Conservation (phyloP, 1,140 invertebrate species). For the Drosophila funebris region DNA sequence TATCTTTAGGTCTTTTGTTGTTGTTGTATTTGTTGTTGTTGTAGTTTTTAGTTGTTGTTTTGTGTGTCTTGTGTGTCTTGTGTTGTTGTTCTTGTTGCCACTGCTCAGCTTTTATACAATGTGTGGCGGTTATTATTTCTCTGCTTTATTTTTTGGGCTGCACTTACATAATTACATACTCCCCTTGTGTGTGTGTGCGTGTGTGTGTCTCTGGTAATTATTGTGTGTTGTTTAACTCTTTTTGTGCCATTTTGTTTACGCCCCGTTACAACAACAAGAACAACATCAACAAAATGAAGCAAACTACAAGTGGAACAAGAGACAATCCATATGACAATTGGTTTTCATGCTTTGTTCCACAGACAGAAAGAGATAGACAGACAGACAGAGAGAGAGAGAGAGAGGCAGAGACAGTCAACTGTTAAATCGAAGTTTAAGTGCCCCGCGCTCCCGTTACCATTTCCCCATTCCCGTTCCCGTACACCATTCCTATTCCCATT, state of each 20-base stretch:
- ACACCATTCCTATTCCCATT: background rate
- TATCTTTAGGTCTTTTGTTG: constrained; percentile 33
- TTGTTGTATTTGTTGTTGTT: constrained; percentile 13
- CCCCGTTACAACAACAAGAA: constrained; percentile 35
- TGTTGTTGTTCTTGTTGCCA: background rate
- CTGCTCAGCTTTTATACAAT: constrained; percentile 12
- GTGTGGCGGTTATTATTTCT: constrained; percentile 1
- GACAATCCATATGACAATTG: constrained; percentile 43
- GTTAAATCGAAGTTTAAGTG: constrained; percentile 75
- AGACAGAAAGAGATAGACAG: background rate
- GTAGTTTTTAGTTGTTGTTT: background rate
- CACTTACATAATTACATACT: constrained; percentile 60
- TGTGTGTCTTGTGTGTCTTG: too few species aligned
- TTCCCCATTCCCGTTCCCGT: background rate
- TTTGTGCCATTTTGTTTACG: constrained; percentile 57
- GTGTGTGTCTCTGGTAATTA: constrained; percentile 52
- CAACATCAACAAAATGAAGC: constrained; percentile 10
- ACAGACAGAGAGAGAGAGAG: background rate
- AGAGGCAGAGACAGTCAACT: constrained; percentile 13
- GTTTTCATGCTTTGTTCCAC: constrained; percentile 41
- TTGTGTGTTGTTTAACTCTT: constrained; percentile 64
- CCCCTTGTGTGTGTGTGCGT: background rate
- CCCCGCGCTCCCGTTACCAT: background rate
- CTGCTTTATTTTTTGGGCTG: constrained; percentile 22
- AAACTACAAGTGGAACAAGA: constrained; percentile 7